phyloP scores from a whole-genome alignment of 2,888 invertebrate species.

The Carcina quercana region DNA sequence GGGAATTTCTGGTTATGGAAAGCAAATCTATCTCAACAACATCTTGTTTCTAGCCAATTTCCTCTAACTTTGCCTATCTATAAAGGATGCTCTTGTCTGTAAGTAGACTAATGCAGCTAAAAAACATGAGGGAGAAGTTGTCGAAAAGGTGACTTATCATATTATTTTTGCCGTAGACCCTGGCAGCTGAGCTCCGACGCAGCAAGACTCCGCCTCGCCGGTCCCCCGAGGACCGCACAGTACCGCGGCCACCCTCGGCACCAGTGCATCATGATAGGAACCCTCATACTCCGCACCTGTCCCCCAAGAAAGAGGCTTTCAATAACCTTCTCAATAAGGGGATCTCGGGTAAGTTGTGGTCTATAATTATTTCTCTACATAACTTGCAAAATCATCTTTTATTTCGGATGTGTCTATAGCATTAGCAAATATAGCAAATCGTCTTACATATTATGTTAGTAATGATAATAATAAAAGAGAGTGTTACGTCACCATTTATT shows the following conservation, averaged over 20 bases:
- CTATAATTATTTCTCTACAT: neutral
- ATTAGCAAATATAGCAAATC: no score
- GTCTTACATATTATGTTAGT: no score
- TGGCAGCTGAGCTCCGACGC: constrained; percentile 50
- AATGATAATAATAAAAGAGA: no score
- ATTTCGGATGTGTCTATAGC: neutral
- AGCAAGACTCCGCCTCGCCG: constrained; percentile 61
- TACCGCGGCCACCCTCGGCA: constrained; percentile 62
- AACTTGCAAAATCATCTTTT: neutral
- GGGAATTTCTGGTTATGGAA: no score
- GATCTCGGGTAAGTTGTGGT: constrained; percentile 77
- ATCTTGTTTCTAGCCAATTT: no score
- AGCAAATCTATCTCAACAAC: no score
- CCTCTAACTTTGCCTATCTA: no score
- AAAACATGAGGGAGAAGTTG: no score
- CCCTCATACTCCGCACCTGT: constrained; percentile 67
- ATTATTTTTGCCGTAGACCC: constrained; percentile 33
- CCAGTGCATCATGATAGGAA: constrained; percentile 64
- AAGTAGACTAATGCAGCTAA: no score
- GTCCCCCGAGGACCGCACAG: constrained; percentile 55
- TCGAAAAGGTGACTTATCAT: no score
- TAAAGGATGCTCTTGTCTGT: no score
- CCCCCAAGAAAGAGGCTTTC: constrained; percentile 79
- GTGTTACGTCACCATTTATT: no score
- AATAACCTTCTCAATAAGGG: constrained; percentile 73